These are phyloP conservation scores for Gymnosoma rotundatum DNA, from an alignment of 2,888 invertebrate genomes.

Conservation along the genomic window DNA sequence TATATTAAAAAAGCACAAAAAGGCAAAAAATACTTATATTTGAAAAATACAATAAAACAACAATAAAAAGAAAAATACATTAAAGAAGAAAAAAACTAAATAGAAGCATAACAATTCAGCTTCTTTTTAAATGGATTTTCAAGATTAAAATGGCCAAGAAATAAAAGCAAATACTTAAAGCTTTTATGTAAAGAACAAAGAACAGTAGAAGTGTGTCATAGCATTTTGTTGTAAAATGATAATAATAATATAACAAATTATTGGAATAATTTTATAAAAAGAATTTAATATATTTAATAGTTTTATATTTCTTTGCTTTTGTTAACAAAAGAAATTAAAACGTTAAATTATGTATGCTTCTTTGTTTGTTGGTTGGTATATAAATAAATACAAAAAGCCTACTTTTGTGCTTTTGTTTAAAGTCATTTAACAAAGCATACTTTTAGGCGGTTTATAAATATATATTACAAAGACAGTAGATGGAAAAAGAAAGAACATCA, in stretches of 20 bases:
- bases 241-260: slow-evolving; percentile 16
- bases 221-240: not conserved
- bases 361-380: not conserved
- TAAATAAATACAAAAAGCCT: slow-evolving; percentile 19
- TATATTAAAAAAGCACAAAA: slow-evolving; percentile 14
- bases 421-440: slow-evolving; percentile 56
- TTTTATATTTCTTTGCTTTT: not conserved
- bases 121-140: slow-evolving; percentile 61
- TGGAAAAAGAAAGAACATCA: slow-evolving; percentile 4
- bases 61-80: slow-evolving; percentile 38
- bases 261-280: slow-evolving; percentile 16
- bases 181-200: not conserved
- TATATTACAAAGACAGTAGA: slow-evolving; percentile 51
- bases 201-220: slow-evolving; percentile 9
- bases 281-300: not conserved
- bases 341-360: slow-evolving; percentile 23
- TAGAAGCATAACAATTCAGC: slow-evolving; percentile 41
- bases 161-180: slow-evolving; percentile 41
- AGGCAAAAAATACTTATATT: slow-evolving; percentile 15
- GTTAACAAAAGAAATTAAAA: slow-evolving; percentile 6
- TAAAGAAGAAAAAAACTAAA: not conserved
- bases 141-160: slow-evolving; percentile 51
- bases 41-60: slow-evolving; percentile 34
- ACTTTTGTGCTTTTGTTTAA: slow-evolving; percentile 56
- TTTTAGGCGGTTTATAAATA: slow-evolving; percentile 53